A percentile compares a stretch with the other conserved stretches of the same genome.
phyloP scores from a whole-genome alignment of 2,113 vertebrate species.

The Corythaixoides concolor region DNA sequence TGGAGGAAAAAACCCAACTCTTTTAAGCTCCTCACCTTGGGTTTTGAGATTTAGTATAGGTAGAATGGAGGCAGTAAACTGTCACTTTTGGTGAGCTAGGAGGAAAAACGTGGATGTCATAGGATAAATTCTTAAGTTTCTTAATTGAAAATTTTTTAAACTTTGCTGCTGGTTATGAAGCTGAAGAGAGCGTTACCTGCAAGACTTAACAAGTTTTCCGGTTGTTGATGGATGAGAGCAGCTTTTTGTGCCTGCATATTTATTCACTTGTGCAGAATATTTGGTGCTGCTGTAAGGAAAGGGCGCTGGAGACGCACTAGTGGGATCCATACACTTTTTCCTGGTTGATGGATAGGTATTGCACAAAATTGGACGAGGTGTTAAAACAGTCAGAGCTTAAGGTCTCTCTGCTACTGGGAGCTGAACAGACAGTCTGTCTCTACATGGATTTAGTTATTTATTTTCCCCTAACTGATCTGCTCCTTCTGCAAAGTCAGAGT shows the following conservation, averaged over 20 bases:
- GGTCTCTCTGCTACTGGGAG: neutral
- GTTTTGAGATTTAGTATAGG: neutral
- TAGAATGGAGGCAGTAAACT: neutral
- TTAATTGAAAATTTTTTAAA: neutral
- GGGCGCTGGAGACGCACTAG: neutral
- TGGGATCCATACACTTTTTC: neutral
- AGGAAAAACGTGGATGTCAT: neutral
- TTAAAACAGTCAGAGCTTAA: neutral
- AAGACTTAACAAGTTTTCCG: neutral
- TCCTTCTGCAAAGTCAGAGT: neutral
- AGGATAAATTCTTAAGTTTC: neutral
- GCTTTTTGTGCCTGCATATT: neutral
- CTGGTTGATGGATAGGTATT: neutral
- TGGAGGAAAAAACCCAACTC: neutral
- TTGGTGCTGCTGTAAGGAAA: neutral
- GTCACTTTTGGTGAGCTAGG: neutral
- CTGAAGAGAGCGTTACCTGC: neutral
- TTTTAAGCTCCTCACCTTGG: neutral
- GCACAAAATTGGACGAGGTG: neutral
- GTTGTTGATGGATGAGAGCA: neutral
- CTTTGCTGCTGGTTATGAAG: neutral
- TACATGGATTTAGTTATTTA: too few species aligned
- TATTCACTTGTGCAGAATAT: neutral
- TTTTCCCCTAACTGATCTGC: neutral
- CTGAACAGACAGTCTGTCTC: neutral